Base-by-base conservation (phyloP, 2,797 vertebrate species). In the Chaetophractus vellerosus region DNA sequence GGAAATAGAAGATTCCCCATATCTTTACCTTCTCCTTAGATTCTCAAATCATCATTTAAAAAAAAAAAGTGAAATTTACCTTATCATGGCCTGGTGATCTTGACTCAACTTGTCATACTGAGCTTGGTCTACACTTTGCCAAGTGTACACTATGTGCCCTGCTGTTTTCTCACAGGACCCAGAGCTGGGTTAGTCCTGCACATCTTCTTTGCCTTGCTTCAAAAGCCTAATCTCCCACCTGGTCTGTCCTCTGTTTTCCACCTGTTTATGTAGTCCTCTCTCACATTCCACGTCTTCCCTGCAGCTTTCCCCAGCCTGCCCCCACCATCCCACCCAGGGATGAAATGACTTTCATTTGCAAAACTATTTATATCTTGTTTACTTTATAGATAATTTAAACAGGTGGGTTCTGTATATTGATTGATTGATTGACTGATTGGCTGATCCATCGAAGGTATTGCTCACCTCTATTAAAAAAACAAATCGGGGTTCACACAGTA, bases 361-460 rank as follows among this genome's bases (percentile, higher is more conserved):
- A 88, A 93, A n/a, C 31, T 31, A 79, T 19, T 38, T 79, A 72
- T 71, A 61, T 36, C 66, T 85, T 41, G 31, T 80, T 91, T 68
- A 79, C 52, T 36, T 88, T 48, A 66, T 61, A 79, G 57, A 72
- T 19, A 21, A 84, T 76, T 94, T 96, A 90, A 93, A 78, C 55
- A 93, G 72, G 78, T 82, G 57, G 15, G 59, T 88, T 93, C 63
- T 74, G 7, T 59, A 68, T 86, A 86, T 86, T 90, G 72, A 95
- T 88, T 88, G 83, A 79, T 84, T 68, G 79, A 59, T 41, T 33
- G 12, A 76, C 84, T 36, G 57, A 94, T 64, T 78, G 76, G 23
- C 18, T 72, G 41, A 69, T 55, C 96, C 57, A 92, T 57, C 93
- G 74, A 87, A 90, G 33, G 50, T 75, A 75, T 45, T 81, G 14